Percentiles rank a stretch among this genome's conserved stretches.
Evolutionary conservation across 2,888 invertebrate genomes (phyloP).

Genomic region (Callimorpha dominula): DNA sequence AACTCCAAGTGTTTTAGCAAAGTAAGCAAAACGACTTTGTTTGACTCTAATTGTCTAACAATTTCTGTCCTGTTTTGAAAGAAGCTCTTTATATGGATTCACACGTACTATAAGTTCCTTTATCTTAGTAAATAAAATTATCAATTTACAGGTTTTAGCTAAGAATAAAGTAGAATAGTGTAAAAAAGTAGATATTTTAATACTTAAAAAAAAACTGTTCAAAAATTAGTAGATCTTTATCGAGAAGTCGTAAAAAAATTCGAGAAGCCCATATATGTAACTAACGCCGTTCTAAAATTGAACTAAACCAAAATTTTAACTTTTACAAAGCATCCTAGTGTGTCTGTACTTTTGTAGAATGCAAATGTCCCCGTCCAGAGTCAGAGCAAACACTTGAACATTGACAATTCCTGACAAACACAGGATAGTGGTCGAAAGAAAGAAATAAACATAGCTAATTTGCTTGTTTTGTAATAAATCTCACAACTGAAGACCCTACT

Average conservation of each 20-base stretch:
- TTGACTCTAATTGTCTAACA: conserved; percentile 1
- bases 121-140: too few species aligned
- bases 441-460: conserved; percentile 79
- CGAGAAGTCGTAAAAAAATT: too few species aligned
- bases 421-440: conserved; percentile 66
- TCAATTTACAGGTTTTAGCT: too few species aligned
- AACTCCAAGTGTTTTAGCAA: background rate
- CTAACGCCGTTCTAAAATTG: too few species aligned
- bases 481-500: conserved; percentile 57
- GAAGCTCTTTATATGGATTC: background rate
- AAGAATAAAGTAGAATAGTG: too few species aligned
- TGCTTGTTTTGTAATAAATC: conserved; percentile 76
- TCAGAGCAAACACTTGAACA: conserved; percentile 58
- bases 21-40: background rate
- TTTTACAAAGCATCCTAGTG: background rate
- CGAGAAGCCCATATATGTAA: too few species aligned
- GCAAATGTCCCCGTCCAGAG: conserved; percentile 49
- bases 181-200: too few species aligned
- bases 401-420: conserved; percentile 67
- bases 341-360: background rate
- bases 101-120: too few species aligned
- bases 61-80: conserved; percentile 1
- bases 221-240: too few species aligned
- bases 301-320: background rate
- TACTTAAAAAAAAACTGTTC: too few species aligned